Conservation (phyloP, 2,888 invertebrate species). For the Acanthopleura granulata region DNA sequence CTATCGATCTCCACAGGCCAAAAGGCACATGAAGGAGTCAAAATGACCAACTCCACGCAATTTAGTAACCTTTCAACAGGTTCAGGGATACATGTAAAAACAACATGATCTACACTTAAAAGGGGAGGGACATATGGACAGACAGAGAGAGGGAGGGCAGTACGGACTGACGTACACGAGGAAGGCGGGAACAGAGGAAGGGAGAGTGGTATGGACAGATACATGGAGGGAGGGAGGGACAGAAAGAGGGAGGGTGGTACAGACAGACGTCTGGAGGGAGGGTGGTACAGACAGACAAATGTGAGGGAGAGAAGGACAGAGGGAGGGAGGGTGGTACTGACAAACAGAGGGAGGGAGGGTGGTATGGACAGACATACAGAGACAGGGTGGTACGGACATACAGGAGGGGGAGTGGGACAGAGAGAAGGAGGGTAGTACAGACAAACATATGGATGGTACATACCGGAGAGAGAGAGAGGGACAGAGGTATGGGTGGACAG, state of each 20-base stretch:
- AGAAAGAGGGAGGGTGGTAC: neutral
- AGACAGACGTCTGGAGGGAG: neutral
- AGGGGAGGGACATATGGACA: neutral
- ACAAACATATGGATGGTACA: neutral
- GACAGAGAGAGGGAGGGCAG: neutral
- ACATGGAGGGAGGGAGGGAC: neutral
- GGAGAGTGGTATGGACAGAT: neutral
- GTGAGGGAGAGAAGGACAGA: neutral
- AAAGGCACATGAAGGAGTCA: no score
- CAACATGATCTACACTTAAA: no score
- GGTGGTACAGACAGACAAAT: neutral
- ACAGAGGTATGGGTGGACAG: no score
- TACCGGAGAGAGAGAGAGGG: no score
- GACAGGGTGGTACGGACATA: neutral
- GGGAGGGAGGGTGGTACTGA: neutral
- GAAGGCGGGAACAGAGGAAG: neutral
- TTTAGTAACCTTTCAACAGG: no score
- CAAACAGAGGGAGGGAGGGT: neutral
- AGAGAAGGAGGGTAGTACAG: neutral
- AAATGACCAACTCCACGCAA: no score
- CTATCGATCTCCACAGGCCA: no score
- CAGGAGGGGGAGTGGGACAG: neutral
- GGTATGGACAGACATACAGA: neutral
- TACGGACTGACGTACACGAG: neutral
- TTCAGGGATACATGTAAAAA: neutral